These are phyloP conservation scores for Antigone vipio DNA, from an alignment of 2,113 vertebrate species.

Conservation along the genomic window DNA sequence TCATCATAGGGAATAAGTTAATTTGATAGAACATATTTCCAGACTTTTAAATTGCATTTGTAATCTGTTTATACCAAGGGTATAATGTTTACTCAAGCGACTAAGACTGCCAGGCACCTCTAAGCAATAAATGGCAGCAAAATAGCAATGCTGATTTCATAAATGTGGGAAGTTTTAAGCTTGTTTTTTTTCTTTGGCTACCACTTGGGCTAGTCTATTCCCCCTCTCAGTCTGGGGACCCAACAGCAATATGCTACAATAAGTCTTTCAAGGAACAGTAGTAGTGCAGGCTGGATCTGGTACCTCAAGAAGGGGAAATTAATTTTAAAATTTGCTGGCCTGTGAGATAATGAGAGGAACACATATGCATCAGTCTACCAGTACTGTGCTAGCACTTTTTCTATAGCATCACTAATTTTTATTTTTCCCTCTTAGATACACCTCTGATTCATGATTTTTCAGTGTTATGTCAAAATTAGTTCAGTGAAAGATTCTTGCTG, in stretches of 20 bases:
- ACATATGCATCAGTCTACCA: background rate
- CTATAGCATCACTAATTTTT: background rate
- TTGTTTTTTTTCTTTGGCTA: background rate
- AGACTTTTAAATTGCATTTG: background rate
- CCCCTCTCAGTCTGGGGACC: rapidly evolving
- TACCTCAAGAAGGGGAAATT: background rate
- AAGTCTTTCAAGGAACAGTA: background rate
- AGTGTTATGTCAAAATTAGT: conserved; percentile 21
- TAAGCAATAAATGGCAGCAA: background rate
- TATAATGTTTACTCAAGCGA: background rate
- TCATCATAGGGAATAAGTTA: background rate
- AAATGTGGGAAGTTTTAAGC: background rate
- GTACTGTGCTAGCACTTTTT: background rate
- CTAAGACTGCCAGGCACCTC: background rate
- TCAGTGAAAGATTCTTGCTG: background rate
- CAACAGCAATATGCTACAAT: background rate
- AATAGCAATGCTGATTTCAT: background rate
- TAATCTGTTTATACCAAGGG: background rate
- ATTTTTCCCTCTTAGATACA: background rate
- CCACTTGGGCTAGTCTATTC: background rate
- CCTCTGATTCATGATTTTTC: background rate
- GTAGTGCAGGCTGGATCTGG: background rate
- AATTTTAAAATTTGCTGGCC: background rate
- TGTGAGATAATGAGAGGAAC: background rate
- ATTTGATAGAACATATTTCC: background rate